Percentiles rank a stretch among this genome's conserved stretches.
Conservation (phyloP, 1,140 invertebrate genomes). For the Bursaphelenchus mucronatus region DNA sequence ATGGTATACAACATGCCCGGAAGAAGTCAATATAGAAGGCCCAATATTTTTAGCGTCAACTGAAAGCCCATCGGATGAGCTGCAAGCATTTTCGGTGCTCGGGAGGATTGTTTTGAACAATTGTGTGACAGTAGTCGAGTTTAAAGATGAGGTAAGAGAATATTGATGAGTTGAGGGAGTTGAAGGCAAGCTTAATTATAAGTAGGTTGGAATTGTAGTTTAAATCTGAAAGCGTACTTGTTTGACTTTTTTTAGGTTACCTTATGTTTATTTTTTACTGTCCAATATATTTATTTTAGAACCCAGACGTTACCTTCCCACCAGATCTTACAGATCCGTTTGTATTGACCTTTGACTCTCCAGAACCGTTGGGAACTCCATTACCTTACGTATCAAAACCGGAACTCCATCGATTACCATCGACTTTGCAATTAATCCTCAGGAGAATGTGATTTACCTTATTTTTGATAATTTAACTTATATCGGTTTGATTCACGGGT, state of each 20-base stretch:
- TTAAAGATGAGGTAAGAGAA: conserved; percentile 33
- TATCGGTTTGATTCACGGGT: too few species aligned
- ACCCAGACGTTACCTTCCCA: conserved; percentile 14
- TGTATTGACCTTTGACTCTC: conserved; percentile 28
- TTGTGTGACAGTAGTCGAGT: conserved; percentile 39
- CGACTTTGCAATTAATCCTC: conserved; percentile 6
- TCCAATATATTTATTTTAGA: conserved; percentile 19
- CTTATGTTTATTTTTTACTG: conserved; percentile 5
- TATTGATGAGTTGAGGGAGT: not conserved
- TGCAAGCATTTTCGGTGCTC: conserved; percentile 16
- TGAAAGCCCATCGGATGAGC: conserved; percentile 5
- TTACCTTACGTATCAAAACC: conserved; percentile 11
- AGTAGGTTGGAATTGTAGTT: too few species aligned
- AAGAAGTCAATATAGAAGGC: conserved; percentile 33
- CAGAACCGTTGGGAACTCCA: conserved; percentile 12
- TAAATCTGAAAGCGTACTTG: too few species aligned
- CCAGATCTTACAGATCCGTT: conserved; percentile 18
- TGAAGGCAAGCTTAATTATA: too few species aligned
- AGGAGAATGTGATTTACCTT: conserved; percentile 20
- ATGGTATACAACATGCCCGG: conserved; percentile 25
- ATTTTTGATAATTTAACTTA: not conserved
- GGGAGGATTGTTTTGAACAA: conserved; percentile 34
- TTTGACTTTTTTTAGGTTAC: too few species aligned
- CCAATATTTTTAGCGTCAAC: conserved; percentile 34
- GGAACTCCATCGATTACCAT: conserved; percentile 18